Base-by-base conservation (phyloP, 2,797 vertebrate species). In the Sylvilagus floridanus region DNA sequence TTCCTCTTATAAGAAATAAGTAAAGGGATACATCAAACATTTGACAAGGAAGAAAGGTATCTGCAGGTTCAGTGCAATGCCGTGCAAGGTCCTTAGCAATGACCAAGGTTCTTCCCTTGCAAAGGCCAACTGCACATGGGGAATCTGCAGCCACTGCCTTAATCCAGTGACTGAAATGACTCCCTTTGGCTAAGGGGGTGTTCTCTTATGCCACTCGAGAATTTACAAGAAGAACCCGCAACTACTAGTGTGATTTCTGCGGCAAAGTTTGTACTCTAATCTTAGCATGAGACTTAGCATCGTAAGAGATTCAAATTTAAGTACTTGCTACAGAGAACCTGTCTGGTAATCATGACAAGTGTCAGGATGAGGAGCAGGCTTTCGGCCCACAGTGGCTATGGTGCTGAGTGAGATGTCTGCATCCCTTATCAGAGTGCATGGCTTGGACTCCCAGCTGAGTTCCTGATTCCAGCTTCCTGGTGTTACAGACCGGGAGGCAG, bases 1-100 rank as follows among this genome's bases (percentile, higher is more conserved):
- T 62, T 32, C 54, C 26, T 66, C 54, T 76, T 79, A 83, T 88
- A 82, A 82, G 75, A 93, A 93, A 47, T 69, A 86, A 88, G 42
- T 47, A 32, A 92, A 47, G 42, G 50, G 35, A 30, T 63, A 79
- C 72, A 91, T 81, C 30, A 86, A 90, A 57, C 57, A 77, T 73
- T 75, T 32, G 14, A 22, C 26, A 57, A 52, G 54, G 30, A 22
- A 68, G 69, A 87, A 92, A 19, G 4, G 13, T 83, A 50, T 35
- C 54, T 93, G 72, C 32, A 69, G 79, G 10, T 81, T 84, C 78
- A 65, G 88, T 83, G 28, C 66, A 28, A 47, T 72, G 10, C 57
- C 32, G 86, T 16, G 35, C 0, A 86, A 82, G 26, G 75, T 68
- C 68, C 28, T 63, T 88, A 26, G 21, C 62, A 68, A 85, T 78